phyloP scores from a whole-genome alignment of 1,140 invertebrate species.

The Drosophila baimaii region DNA sequence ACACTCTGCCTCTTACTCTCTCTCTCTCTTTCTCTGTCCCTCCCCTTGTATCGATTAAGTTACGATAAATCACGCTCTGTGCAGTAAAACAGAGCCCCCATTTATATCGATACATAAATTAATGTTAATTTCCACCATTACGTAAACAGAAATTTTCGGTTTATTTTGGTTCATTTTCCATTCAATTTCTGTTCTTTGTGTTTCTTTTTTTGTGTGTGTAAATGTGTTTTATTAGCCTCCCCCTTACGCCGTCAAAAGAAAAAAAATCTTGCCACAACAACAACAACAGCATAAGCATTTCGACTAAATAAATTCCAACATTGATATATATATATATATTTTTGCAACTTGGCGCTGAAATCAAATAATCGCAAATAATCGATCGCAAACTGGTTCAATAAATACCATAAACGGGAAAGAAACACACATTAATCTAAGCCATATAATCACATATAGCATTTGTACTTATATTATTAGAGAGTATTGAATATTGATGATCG shows the following conservation, averaged over 20 bases:
- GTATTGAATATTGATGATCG: conserved; percentile 24
- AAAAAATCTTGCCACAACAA: background rate
- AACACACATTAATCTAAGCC: conserved; percentile 58
- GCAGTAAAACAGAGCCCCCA: conserved; percentile 16
- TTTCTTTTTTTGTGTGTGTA: conserved; percentile 30
- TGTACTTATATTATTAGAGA: conserved; percentile 23
- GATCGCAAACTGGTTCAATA: conserved; percentile 47
- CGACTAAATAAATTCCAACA: conserved; percentile 57
- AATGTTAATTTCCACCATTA: conserved; percentile 50
- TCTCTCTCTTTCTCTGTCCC: conserved; percentile 7
- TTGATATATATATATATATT: conserved; percentile 43
- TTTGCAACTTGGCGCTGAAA: conserved; percentile 83
- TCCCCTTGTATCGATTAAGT: conserved; percentile 33
- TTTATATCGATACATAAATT: conserved; percentile 45
- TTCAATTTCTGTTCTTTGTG: conserved; percentile 28
- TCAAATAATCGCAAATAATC: conserved; percentile 79
- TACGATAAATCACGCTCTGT: conserved; percentile 32
- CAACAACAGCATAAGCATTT: conserved; percentile 49
- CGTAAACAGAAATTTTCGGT: conserved; percentile 34
- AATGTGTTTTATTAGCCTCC: conserved; percentile 50
- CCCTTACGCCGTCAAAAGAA: background rate
- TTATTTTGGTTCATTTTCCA: conserved; percentile 44
- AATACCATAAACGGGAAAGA: conserved; percentile 49
- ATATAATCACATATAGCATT: conserved; percentile 21
- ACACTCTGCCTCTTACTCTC: background rate